Percentiles rank a stretch among this genome's conserved stretches.
Evolutionary conservation across 2,888 invertebrate genomes (phyloP).

Genomic region (Euclidia mi): DNA sequence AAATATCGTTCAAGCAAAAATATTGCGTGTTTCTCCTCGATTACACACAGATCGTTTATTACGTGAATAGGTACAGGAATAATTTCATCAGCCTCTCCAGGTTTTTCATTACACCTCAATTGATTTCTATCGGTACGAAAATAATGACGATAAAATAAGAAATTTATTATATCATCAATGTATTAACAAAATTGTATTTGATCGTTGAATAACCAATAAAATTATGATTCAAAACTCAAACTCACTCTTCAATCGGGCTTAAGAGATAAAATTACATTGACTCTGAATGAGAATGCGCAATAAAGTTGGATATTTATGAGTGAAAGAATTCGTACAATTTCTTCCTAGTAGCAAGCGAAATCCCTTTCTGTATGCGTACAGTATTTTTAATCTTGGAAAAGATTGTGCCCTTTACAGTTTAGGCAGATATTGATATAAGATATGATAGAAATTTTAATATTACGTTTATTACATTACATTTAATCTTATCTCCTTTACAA

Average conservation of each 20-base stretch:
- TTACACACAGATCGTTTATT: constrained; percentile 1
- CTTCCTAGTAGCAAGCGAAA: not conserved
- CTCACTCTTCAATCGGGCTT: constrained; percentile 15
- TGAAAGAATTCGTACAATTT: constrained; percentile 11
- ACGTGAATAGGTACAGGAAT: not conserved
- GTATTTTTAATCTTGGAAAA: no score
- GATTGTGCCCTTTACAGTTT: no score
- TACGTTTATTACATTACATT: no score
- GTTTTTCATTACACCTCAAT: constrained; percentile 10
- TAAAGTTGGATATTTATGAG: constrained; percentile 35
- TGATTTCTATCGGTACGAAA: constrained; percentile 10
- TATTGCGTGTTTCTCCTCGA: no score
- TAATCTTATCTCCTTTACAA: no score
- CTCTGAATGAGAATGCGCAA: constrained; percentile 22
- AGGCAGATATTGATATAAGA: no score
- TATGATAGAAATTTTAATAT: no score
- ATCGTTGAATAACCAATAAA: constrained; percentile 32
- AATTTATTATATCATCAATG: constrained; percentile 15
- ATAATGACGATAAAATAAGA: constrained; percentile 27
- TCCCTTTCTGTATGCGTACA: no score
- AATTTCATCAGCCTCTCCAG: not conserved
- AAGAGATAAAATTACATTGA: constrained; percentile 17
- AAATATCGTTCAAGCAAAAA: no score
- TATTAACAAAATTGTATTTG: constrained; percentile 32
- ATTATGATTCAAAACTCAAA: constrained; percentile 31